Base-by-base conservation (phyloP, 2,888 invertebrate species). In the Druceiella hillmani region DNA sequence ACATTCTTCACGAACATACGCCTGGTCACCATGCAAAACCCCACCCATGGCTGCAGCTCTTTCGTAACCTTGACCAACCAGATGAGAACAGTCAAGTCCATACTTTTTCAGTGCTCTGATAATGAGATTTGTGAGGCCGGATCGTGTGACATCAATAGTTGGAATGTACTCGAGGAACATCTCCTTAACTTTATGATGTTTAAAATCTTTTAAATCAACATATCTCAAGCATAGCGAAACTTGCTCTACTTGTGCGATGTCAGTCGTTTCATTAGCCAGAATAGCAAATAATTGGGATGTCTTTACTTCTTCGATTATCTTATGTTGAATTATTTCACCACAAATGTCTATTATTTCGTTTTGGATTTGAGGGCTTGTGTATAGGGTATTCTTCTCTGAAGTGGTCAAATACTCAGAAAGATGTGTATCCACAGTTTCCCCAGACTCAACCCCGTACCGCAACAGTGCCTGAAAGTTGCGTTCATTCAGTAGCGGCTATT, bases 111-210 rank as follows among this genome's bases (percentile, higher is more conserved):
- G 35, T 27, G 34, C 37, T 30, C 33, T 40, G 16, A 43, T n/a
- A n/a, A n/a, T n/a, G n/a, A n/a, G n/a, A n/a, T n/a, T 39, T 30
- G 42, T 41, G 28, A 42, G 36, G 36, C 36, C 31, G 39, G 36
- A 40, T 40, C 24, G 42, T 43, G 35, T 36, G 26, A 44, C 39
- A 24, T 41, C 41, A 38, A 44, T 38, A 44, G 44, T 38, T 41
- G 44, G 38, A 41, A 35, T 36, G 17, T 36, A 44, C 42, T 37
- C 41, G 27, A 38, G 32, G 40, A 45, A 36, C 45, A 44, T 44
- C 39, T 44, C 41, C 30, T 44, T 44, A 38, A 41, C 38, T 44
- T 44, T 41, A 35, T 44, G 44, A 27, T 44, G 38, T 35, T 44
- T 34, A 41, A 32, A 27, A 12, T 36, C 32, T 17, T 32, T 32